These are phyloP conservation scores for Abramis brama DNA, from an alignment of 2,113 vertebrate species.

Conservation along the genomic window DNA sequence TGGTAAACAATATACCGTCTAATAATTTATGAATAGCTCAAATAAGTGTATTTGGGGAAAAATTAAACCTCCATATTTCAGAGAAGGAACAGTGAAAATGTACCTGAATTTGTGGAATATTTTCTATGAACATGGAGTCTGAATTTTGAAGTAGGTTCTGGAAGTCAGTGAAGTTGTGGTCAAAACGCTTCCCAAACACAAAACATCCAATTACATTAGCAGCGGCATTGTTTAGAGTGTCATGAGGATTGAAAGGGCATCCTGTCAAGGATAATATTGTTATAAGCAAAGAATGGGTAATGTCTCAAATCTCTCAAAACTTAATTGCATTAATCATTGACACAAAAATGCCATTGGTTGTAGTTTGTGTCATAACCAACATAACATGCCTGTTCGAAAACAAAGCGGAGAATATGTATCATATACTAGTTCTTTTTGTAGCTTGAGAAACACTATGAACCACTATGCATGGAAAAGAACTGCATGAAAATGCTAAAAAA, in stretches of 20 bases:
- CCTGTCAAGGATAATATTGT: conserved; percentile 18
- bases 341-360: too few species aligned
- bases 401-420: too few species aligned
- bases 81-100: not conserved
- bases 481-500: not conserved
- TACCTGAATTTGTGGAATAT: conserved; percentile 40
- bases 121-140: conserved; percentile 15
- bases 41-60: not conserved
- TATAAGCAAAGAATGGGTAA: not conserved
- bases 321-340: too few species aligned
- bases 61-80: not conserved
- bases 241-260: conserved; percentile 34
- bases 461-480: not conserved
- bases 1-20: not conserved
- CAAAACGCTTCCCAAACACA: conserved; percentile 40
- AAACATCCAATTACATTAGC: conserved; percentile 45
- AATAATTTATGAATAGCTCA: not conserved
- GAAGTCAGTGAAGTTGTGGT: conserved; percentile 31
- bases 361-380: too few species aligned
- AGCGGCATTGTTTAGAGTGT: conserved; percentile 34
- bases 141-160: conserved; percentile 35
- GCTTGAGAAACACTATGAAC: not conserved
- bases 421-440: too few species aligned
- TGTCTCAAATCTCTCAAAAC: too few species aligned
- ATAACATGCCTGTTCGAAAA: too few species aligned